Evolutionary conservation across 2,888 invertebrate genomes (phyloP), one percentile per base, ranked within the genome.

Genomic region (Troides helena): DNA sequence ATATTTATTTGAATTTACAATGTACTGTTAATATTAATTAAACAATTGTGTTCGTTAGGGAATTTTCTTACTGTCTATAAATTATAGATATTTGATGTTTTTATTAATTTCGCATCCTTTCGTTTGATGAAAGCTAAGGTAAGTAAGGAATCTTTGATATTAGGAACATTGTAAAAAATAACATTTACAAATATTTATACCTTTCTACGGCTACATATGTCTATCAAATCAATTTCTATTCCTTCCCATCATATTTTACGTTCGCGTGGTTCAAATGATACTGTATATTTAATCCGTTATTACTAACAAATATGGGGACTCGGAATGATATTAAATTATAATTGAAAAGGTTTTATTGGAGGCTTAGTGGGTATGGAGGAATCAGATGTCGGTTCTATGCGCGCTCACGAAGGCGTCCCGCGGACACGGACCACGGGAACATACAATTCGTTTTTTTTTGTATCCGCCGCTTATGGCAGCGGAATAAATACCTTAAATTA

Each of bases 371-470:
- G 65, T 70, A 66, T 30, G 69, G 74, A 67, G 74, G 75, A 71
- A 75, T 76, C 72, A 69, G 72, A 73, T 72, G 60, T 59, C 65
- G 69, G 30, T 77, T 80, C 79, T 79, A 80, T 77, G 75, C 67
- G 72, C 73, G 65, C 65, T 72, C 72, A 77, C 76, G 74, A 73
- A 77, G 79, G 74, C 75, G 66, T 80, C 82, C 82, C 78, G 82
- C 72, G 77, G 81, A 73, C 78, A 73, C 66, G 74, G 70, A 69
- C 69, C 50, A 18, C 69, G 72, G 72, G 69, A 72, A 71, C 68
- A 39, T 39, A 50, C 50, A 70, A 68, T 66, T 23, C 65, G 30
- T 30, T 30, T 30, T 60, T 65, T 60, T 59, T 64, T 71, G 68
- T 72, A 30, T 65, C 67, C 70, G 57, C 69, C 66, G 70, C 60